Evolutionary conservation across 2,797 vertebrate species (phyloP), one percentile per base, ranked within the genome.

Genomic region (Sebastiscus tertius): DNA sequence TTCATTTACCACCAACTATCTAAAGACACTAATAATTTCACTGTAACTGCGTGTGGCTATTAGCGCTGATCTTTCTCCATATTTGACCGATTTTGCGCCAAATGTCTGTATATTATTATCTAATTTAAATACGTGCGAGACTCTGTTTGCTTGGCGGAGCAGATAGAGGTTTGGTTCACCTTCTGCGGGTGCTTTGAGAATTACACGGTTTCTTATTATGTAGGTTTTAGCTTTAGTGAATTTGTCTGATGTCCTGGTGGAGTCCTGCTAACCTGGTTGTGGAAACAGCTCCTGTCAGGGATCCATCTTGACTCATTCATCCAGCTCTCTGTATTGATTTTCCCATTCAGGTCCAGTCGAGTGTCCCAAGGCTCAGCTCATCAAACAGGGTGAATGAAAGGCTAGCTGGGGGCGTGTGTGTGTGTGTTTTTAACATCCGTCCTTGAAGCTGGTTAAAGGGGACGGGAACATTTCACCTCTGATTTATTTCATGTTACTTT

Each of bases 271-370:
- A 78, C 71, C 56, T 46, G 74, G 22, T 34, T 34, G 26, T 58
- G 64, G 49, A 76, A 71, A 36, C 67, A 24, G 59, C 61, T 72
- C 66, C 77, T 80, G 71, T 79, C 65, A 75, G 58, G 72, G 52
- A 84, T 91, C 82, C 66, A 66, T 86, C 77, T 77, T n/a, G 29
- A 54, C 81, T 63, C 86, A 77, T 88, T 87, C 26, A 62, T 68
- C 74, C 56, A 59, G 12, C 20, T 62, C 49, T 7, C 65, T 24
- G 13, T 66, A 80, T 87, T 36, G 85, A 89, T 87, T 81, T 83
- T 46, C 34, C 72, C 72, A 61, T 76, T 75, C 60, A 26, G 72
- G 58, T 72, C 63, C 16, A 16, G 60, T 60, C 6, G 18, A 39
- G 26, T 24, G 76, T 87, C 80, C 55, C 65, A 24, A 26, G 77